These are phyloP conservation scores for Hippoglossus stenolepis DNA, from an alignment of 2,113 vertebrate genomes.

Conservation along the genomic window DNA sequence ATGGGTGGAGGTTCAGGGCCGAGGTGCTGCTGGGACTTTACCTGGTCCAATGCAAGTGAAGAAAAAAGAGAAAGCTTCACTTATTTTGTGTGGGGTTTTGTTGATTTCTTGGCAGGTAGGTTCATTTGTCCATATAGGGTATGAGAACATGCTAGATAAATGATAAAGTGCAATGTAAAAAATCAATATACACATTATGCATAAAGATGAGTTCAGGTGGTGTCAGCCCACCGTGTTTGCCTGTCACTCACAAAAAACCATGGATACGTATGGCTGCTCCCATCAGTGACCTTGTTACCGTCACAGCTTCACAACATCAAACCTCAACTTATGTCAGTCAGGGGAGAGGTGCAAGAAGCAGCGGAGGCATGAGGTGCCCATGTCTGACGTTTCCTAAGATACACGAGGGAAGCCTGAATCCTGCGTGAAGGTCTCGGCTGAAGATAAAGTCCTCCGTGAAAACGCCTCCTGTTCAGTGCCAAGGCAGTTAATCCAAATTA, in stretches of 20 bases:
- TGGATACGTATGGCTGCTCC: not conserved
- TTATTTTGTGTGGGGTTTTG: not conserved
- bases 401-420: conserved; percentile 42
- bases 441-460: conserved; percentile 62
- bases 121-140: not conserved
- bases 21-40: conserved; percentile 15
- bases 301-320: conserved; percentile 24
- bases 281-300: conserved; percentile 8
- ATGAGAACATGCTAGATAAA: not conserved
- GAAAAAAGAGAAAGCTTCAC: conserved; percentile 23
- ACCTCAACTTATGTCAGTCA: not conserved
- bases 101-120: not conserved
- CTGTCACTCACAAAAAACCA: conserved; percentile 15
- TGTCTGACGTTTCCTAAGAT: conserved; percentile 22
- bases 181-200: too few species aligned
- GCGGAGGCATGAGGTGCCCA: not conserved
- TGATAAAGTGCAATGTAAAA: not conserved
- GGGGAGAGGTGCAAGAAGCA: not conserved
- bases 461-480: conserved; percentile 51
- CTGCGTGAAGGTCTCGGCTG: conserved; percentile 42
- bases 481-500: conserved; percentile 75
- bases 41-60: conserved; percentile 22
- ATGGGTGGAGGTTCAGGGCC: conserved; percentile 39
- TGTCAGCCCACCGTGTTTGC: not conserved
- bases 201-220: not conserved